Base-by-base conservation (phyloP, 2,888 invertebrate species). In the Lasioglossum lativentre region DNA sequence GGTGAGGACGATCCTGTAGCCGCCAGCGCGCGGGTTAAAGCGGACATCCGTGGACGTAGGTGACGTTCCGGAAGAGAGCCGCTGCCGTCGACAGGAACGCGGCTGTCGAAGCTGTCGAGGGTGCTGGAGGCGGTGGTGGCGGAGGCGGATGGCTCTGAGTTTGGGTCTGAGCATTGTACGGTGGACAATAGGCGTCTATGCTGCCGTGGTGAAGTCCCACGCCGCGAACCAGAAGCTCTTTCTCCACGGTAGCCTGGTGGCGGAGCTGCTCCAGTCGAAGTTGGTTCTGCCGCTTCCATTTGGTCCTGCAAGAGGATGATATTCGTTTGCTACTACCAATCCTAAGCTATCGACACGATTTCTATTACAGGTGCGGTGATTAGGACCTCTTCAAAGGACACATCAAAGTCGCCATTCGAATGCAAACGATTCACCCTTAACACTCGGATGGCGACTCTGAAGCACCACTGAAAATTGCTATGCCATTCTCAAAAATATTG, bases 201-300 rank as follows among this genome's bases (percentile, higher is more conserved):
- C 90, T 93, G 10, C 93, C 91, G 59, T 94, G 95, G 86, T 95
- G 95, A 40, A 95, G 93, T 45, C 95, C 94, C 14, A 95, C 95
- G 2, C 95, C 94, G 4, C 95, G 93, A 1, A 94, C 95, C 68
- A 97, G 94, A 30, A 96, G 93, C 90, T 97, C 97, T 93, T 98
- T 98, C 92, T 97, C 97, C 74, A 97, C 96, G 19, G 97, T 97
- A 42, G 98, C 98, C 93, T 98, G 98, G 93, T 98, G 98, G 0
- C 98, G 97, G 12, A 98, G 95, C 93, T 98, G 98, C 93, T 98
- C 98, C 80, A 98, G 93, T 0, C 98, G 96, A 72, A 98, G 96
- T 93, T 98, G 98, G 95, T 98, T 98, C 94, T 98, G 98, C 0
- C 98, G 96, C 95, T 98, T 98, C 98, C 98, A 98, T 95, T 98